Base-by-base conservation (phyloP, 2,888 invertebrate species). In the Pardosa pseudoannulata region DNA sequence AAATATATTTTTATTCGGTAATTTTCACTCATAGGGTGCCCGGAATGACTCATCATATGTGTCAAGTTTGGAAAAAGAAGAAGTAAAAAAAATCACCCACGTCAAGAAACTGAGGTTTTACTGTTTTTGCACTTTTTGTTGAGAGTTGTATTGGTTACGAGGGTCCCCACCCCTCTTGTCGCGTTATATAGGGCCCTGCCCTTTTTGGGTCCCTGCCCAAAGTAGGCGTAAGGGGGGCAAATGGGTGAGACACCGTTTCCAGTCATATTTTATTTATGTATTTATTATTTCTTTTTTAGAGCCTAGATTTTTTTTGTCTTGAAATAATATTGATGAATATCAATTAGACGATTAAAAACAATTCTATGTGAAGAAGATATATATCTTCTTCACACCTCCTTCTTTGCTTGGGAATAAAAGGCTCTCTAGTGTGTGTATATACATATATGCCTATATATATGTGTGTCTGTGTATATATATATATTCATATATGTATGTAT, bases 181-280 rank as follows among this genome's bases (percentile, higher is more conserved):
- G 56, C 5, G 56, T 56, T 23, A 23, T 6, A 56, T 56, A 2
- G 23, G 56, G 56, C 56, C 56, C 56, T 56, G 56, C 56, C 56
- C 56, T 56, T 56, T 56, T 56, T 19, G 23, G 56, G 56, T 3
- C 19, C 56, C 56, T 56, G 56, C 56, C 56, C 56, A 56, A 11
- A 56, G 56, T 56, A 56, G 56, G 56, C 23, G 56, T 56, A 56
- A 56, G 56, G 56, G 56, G 56, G 56, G 56, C 56, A 56, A 56
- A 19, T 23, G 56, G 56, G 56, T 56, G 23, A 56, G 23, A 56
- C 56, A 6, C 56, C 3, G 23, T 56, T 23, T 56, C 23, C 23
- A 56, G 23, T 56, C 56, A 56, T 23, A 56, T 56, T 19, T 23
- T 46, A 5, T 6, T 46, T 46, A n/a, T n/a, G n/a, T n/a, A n/a